Conservation (phyloP, 2,797 vertebrate genomes). For the Siniperca obscura region DNA sequence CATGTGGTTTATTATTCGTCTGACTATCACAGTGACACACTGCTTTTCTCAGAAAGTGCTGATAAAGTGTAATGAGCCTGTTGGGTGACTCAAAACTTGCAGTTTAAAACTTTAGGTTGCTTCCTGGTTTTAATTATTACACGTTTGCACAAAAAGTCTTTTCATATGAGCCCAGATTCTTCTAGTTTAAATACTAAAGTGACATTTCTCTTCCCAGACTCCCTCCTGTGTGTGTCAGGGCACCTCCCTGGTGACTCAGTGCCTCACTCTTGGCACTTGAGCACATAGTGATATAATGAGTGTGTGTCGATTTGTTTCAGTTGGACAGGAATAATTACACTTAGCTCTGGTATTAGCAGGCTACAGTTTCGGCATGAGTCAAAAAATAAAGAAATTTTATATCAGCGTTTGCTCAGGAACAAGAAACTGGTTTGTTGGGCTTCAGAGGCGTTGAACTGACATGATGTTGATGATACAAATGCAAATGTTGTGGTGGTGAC, state of each 20-base stretch:
- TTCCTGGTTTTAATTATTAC: conserved; percentile 9
- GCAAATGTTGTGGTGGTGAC: conserved; percentile 48
- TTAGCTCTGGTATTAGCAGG: background rate
- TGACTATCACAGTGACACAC: background rate
- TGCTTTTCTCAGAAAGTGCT: conserved; percentile 1
- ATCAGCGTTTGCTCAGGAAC: conserved; percentile 30
- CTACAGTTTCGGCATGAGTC: conserved; percentile 47
- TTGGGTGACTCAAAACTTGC: background rate
- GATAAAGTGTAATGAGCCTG: background rate
- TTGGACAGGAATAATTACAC: background rate
- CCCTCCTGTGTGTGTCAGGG: conserved; percentile 22
- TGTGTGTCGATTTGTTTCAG: conserved; percentile 50
- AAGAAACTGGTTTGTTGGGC: conserved; percentile 48
- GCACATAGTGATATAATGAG: conserved; percentile 32
- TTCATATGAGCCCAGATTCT: background rate
- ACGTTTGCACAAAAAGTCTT: background rate
- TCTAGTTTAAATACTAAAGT: background rate
- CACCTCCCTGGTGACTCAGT: conserved; percentile 63
- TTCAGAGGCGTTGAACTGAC: conserved; percentile 21
- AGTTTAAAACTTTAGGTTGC: background rate
- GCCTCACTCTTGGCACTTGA: conserved; percentile 16
- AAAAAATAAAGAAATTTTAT: conserved; percentile 12
- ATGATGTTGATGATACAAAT: conserved; percentile 49
- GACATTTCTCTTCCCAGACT: conserved; percentile 27
- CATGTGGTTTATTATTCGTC: background rate